Conservation (phyloP, 2,888 invertebrate genomes). For the Tupiocoris notatus region DNA sequence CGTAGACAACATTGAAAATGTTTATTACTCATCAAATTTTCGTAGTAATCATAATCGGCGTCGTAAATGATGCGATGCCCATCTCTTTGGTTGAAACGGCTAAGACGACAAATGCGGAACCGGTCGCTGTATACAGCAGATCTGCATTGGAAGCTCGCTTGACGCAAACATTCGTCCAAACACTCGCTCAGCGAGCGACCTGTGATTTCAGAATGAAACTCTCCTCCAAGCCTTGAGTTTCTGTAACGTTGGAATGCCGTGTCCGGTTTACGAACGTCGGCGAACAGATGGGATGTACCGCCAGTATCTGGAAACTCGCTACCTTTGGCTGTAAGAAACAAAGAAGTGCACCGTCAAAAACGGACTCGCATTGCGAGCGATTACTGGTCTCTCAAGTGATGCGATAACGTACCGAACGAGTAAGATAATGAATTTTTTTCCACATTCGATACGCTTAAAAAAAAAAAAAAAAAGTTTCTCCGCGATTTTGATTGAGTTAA, state of each 20-base stretch:
- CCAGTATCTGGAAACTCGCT: slow-evolving; percentile 87
- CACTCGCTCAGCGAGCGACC: slow-evolving; percentile 86
- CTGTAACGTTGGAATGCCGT: slow-evolving; percentile 86
- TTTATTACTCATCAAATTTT: slow-evolving; percentile 81
- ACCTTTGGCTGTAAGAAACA: slow-evolving; percentile 70
- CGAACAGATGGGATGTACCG: slow-evolving; percentile 79
- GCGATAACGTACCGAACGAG: no score
- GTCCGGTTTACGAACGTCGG: slow-evolving; percentile 76
- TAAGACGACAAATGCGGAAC: slow-evolving; percentile 77
- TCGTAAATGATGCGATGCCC: slow-evolving; percentile 86
- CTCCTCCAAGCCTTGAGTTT: slow-evolving; percentile 81
- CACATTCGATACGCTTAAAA: background rate
- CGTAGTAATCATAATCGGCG: slow-evolving; percentile 89
- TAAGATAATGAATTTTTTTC: background rate
- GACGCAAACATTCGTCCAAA: slow-evolving; percentile 82
- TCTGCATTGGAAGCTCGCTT: slow-evolving; percentile 85
- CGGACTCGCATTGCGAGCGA: no score
- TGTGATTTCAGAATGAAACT: slow-evolving; percentile 86
- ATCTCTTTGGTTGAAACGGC: slow-evolving; percentile 82
- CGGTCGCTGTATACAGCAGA: slow-evolving; percentile 86
- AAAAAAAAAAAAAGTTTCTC: background rate
- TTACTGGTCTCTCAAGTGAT: no score
- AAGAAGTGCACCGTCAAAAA: no score
- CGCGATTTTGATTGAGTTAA: no score
- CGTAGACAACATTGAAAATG: background rate